A percentile compares a stretch with the other conserved stretches of the same genome.
These are phyloP conservation scores for Oligia latruncula DNA, from an alignment of 2,888 invertebrate genomes.

Conservation along the genomic window DNA sequence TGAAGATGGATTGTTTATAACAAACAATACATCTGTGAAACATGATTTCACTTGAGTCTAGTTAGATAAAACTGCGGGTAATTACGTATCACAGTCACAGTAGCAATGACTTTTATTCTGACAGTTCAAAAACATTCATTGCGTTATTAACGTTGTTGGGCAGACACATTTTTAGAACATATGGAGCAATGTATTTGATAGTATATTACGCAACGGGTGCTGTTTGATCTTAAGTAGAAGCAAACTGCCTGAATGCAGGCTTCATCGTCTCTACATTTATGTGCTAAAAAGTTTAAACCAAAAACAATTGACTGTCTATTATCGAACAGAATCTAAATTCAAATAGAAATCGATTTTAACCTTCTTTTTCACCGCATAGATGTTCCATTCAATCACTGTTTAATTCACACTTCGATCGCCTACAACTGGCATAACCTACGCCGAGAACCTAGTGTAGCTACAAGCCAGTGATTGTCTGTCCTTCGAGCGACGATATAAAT, in stretches of 20 bases:
- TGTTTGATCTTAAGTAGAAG: background rate
- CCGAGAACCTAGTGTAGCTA: constrained; percentile 30
- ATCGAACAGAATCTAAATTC: background rate
- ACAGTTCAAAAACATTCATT: background rate
- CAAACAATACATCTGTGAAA: background rate
- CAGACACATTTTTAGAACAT: background rate
- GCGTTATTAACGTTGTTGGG: background rate
- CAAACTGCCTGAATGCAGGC: no score
- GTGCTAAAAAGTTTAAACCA: background rate
- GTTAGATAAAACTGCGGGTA: background rate
- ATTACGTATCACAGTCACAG: no score
- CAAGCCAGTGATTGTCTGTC: constrained; percentile 85
- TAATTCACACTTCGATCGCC: constrained; percentile 16
- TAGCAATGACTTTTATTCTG: background rate
- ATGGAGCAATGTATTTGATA: background rate
- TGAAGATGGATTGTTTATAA: background rate
- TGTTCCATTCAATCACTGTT: constrained; percentile 7
- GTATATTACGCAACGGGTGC: background rate
- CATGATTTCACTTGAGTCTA: background rate
- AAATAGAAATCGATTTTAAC: background rate
- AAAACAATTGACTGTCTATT: constrained; percentile 9
- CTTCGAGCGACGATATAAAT: constrained; percentile 83
- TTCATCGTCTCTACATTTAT: background rate
- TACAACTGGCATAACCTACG: constrained; percentile 35
- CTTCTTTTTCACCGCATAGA: background rate